Evolutionary conservation across 2,888 invertebrate species (phyloP).

Genomic region (Phlogophora meticulosa): DNA sequence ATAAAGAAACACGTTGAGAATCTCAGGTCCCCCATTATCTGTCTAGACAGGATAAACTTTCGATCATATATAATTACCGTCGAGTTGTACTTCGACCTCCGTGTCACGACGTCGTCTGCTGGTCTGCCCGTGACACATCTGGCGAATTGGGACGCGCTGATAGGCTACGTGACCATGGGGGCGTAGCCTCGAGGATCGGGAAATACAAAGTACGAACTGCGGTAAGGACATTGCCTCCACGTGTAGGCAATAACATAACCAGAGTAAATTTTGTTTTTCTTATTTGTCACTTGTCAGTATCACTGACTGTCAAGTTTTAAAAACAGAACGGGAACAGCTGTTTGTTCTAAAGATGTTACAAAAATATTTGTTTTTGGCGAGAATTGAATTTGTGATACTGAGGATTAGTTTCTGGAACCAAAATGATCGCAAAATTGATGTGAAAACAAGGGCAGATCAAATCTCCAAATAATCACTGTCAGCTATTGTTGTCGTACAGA

Average conservation of each 20-base stretch:
- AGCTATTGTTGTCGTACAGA: too few relatives aligned
- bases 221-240: slow-evolving; percentile 12
- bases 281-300: too few relatives aligned
- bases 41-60: slow-evolving; percentile 66
- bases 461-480: too few relatives aligned
- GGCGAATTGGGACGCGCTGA: slow-evolving; percentile 35
- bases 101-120: slow-evolving; percentile 48
- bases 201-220: slow-evolving; percentile 27
- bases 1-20: slow-evolving; percentile 35
- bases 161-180: slow-evolving; percentile 50
- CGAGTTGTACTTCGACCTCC: slow-evolving; percentile 47
- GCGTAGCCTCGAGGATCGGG: slow-evolving; percentile 34
- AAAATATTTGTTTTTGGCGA: too few relatives aligned
- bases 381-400: too few relatives aligned
- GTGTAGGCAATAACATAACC: neutral
- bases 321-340: neutral
- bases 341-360: too few relatives aligned
- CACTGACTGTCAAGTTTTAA: too few relatives aligned
- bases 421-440: too few relatives aligned
- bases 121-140: slow-evolving; percentile 48
- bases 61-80: slow-evolving; percentile 41
- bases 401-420: too few relatives aligned
- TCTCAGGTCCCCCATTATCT: slow-evolving; percentile 52
- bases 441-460: too few relatives aligned
- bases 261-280: slow-evolving; percentile 3